These are phyloP conservation scores for Yponomeuta evonymella DNA, from an alignment of 2,888 invertebrate genomes.

Conservation along the genomic window DNA sequence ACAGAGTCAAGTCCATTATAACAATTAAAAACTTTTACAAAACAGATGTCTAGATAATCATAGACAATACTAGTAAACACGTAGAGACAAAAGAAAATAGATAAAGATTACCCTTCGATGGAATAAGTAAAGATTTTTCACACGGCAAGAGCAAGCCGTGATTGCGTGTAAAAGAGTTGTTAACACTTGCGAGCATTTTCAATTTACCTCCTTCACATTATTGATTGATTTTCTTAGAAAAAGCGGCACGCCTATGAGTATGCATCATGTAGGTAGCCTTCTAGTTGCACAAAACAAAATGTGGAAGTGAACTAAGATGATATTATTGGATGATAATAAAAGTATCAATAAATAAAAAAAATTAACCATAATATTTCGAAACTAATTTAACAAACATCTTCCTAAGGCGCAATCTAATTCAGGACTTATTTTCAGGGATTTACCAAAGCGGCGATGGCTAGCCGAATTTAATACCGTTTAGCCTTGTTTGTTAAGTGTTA, in stretches of 20 bases:
- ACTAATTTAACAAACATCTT: constrained; percentile 4
- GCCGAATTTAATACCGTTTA: constrained; percentile 15
- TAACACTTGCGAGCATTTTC: constrained; percentile 45
- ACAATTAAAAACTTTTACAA: not conserved
- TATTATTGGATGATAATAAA: too few relatives aligned
- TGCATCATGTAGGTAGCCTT: constrained; percentile 20
- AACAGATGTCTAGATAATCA: not conserved
- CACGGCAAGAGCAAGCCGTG: constrained; percentile 6
- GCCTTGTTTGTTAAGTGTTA: constrained; percentile 16
- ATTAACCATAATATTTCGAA: not conserved
- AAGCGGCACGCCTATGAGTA: constrained; percentile 45
- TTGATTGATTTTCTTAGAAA: constrained; percentile 58
- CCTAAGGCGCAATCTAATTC: constrained; percentile 34
- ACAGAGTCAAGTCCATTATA: not conserved
- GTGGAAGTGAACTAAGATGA: too few relatives aligned
- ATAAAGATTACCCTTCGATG: not conserved
- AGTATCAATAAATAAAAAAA: too few relatives aligned
- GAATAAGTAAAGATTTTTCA: constrained; percentile 1
- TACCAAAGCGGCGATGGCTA: constrained; percentile 50
- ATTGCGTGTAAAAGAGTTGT: constrained; percentile 11
- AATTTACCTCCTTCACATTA: constrained; percentile 50
- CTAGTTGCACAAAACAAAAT: not conserved
- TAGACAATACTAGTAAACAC: not conserved
- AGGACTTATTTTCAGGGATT: constrained; percentile 65
- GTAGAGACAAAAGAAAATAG: not conserved